Conservation (phyloP, 2,113 vertebrate genomes). For the Agelaius tricolor region DNA sequence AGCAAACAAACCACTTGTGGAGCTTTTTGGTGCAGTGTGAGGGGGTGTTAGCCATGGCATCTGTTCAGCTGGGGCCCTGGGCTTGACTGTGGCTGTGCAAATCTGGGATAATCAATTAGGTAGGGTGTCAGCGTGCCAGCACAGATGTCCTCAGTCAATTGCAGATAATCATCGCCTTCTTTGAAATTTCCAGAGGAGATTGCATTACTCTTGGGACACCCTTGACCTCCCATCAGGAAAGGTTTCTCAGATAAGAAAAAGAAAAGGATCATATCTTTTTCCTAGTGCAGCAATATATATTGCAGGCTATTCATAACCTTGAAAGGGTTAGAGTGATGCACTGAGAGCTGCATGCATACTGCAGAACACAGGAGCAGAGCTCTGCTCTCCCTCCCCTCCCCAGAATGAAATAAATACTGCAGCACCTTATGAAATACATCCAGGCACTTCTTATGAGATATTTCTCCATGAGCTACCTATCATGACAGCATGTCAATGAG, state of each 20-base stretch:
- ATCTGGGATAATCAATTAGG: conserved; percentile 65
- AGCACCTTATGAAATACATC: neutral
- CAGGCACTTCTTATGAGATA: neutral
- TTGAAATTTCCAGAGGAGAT: conserved; percentile 65
- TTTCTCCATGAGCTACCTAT: neutral
- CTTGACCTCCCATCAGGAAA: conserved; percentile 48
- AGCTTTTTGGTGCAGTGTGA: neutral
- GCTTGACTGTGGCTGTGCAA: conserved; percentile 11
- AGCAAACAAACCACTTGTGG: conserved; percentile 42
- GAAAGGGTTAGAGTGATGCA: neutral
- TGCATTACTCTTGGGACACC: conserved; percentile 51
- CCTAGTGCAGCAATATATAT: neutral
- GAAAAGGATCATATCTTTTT: conserved; percentile 48
- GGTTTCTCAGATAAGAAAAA: conserved; percentile 59
- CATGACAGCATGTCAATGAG: neutral
- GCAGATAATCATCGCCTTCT: conserved; percentile 58
- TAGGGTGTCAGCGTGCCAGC: conserved; percentile 54
- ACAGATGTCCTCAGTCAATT: conserved; percentile 69
- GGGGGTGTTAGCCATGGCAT: conserved; percentile 30
- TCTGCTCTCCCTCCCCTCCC: neutral
- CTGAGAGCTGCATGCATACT: neutral
- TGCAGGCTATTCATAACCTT: conserved; percentile 3
- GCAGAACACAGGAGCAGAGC: neutral
- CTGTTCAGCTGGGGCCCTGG: conserved; percentile 55
- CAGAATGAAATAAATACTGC: neutral